Base-by-base conservation (phyloP, 2,888 invertebrate genomes). In the Sarcophaga rosellei region DNA sequence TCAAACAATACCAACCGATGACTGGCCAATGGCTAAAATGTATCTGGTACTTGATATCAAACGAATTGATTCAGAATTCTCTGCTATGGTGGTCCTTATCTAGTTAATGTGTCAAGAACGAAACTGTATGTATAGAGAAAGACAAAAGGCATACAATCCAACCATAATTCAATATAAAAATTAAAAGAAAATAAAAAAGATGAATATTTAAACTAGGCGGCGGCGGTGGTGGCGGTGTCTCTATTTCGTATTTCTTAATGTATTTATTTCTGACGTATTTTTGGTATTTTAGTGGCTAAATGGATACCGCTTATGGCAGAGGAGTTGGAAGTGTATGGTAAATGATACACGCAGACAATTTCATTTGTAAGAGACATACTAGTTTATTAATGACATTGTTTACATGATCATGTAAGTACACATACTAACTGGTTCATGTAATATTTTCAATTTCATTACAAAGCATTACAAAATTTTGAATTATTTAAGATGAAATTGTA, bases 61-160 rank as follows among this genome's bases (percentile, higher is more conserved):
- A 72, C 17, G 17, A 82, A 21, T 65, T 23, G 65, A 76, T 25
- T 62, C 77, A 72, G 78, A 73, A 57, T 78, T 73, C 57, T 73
- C 80, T 73, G 35, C 25, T 83, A 80, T 83, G 86, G 86, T 86
- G 86, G 86, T 86, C 86, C 86, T 86, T 86, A 86, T 86, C 83
- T 86, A 69, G 86, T 83, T 80, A 83, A 83, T 83, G 80, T 86
- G 83, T 83, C 86, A 86, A 77, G 86, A 80, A 77, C 69, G 73
- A 80, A 83, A 83, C 79, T 78, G 66, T 80, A 62, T 72, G 53
- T 70, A 78, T 62, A 78, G 69, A 70, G 47, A 78, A 53, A 53
- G 1, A 17, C 53, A 53, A 53, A 53, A 53, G 35, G 20, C 61
- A 25, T 61, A 10, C 44, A 35, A 25, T n/a, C 72, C 44, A 78